Base-by-base conservation (phyloP, 2,888 invertebrate genomes). In the Ophion obscuratus region DNA sequence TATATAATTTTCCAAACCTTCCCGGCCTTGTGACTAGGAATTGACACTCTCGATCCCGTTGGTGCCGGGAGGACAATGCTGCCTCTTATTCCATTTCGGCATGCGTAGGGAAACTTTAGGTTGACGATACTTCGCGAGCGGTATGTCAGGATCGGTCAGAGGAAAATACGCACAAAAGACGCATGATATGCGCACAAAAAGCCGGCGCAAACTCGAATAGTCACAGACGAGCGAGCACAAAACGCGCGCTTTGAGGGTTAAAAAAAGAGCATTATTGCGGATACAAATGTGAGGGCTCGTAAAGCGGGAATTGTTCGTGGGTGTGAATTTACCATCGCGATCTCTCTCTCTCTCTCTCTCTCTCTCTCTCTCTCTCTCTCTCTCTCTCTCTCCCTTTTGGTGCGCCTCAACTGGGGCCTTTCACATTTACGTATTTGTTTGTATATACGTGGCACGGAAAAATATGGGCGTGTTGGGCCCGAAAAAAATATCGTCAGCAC, bases 271-370 rank as follows among this genome's bases (percentile, higher is more conserved):
- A 66, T 75, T 47, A 64, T 75, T 64, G 20, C 27, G 64, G 66
- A 68, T 68, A 62, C 27, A 61, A 20, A 59, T 17, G 71, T 24
- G 7, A 61, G 44, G 24, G 44, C 24, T 24, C 61, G n/a, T 47
- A 75, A 24, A 59, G 14, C 79, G 47, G 62, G 75, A 44, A 81
- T 80, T 81, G 68, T 80, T 70, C 83, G 87, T 87, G 85, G 83
- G 81, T 81, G 85, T 85, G 83, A 85, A 85, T 85, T 75, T 81
- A 81, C 59, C 83, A 83, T 83, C 77, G 79, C 75, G 59, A 76
- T 53, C 71, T 57, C 47, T 67, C 47, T 70, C 70, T 57, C 76
- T 68, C 17, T n/a, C 7, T n/a, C 17, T 31, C 31, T 11, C 31
- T 3, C 6, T 17, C 40, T 67, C 17, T 9, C 7, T n/a, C 36